phyloP scores from a whole-genome alignment of 2,113 vertebrate genomes.

The Ibidorhyncha struthersii region DNA sequence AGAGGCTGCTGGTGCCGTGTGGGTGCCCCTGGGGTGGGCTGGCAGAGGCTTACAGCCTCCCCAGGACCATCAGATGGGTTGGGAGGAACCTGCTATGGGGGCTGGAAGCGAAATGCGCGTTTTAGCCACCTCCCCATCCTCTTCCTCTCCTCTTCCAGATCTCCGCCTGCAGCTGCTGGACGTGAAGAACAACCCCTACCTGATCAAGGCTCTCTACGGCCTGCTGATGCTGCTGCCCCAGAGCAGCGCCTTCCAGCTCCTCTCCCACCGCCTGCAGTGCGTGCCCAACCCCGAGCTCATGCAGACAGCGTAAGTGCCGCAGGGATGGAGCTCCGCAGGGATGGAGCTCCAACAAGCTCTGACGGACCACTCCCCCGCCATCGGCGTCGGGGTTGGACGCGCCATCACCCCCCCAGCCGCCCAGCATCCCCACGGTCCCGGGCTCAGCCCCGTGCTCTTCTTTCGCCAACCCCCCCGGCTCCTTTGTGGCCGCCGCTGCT shows the following conservation, averaged over 20 bases:
- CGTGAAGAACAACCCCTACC: conserved; percentile 94
- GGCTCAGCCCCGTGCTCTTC: background rate
- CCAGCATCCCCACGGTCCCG: background rate
- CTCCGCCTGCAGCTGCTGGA: conserved; percentile 94
- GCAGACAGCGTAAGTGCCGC: conserved; percentile 78
- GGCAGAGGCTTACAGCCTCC: background rate
- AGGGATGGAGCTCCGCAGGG: background rate
- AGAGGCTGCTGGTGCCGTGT: background rate
- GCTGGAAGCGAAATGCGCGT: background rate
- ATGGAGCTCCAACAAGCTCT: too few species aligned
- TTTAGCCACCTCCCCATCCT: background rate
- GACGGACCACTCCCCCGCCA: background rate
- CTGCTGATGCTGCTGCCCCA: conserved; percentile 97
- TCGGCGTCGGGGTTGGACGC: too few species aligned
- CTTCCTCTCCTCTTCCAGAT: conserved; percentile 67
- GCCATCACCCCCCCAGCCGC: background rate
- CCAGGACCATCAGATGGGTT: background rate
- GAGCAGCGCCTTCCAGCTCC: conserved; percentile 95
- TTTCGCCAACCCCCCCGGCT: background rate
- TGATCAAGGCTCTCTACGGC: conserved; percentile 96
- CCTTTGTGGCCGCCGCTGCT: background rate
- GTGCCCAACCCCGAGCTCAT: conserved; percentile 97
- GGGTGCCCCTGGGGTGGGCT: fast-evolving
- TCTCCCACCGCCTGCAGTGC: conserved; percentile 91
- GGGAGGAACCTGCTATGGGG: background rate